Conservation (phyloP, 2,797 vertebrate genomes). For the Gymnopithys bicolor region DNA sequence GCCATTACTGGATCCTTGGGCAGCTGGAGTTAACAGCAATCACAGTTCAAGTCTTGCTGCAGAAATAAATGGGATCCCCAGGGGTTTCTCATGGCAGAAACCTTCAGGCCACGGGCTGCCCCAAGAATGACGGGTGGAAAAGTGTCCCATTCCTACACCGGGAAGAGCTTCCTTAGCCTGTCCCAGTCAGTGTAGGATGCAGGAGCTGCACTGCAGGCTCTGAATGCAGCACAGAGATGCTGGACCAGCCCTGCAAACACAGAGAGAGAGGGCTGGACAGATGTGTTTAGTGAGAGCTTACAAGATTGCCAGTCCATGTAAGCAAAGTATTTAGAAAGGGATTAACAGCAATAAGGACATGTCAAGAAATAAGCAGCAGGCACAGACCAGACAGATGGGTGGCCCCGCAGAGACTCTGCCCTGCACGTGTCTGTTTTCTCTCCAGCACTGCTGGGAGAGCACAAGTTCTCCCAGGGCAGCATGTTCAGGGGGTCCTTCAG, state of each 20-base stretch:
- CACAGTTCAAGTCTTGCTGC: background rate
- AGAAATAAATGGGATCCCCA: constrained; percentile 26
- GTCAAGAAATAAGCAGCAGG: background rate
- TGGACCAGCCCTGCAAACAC: background rate
- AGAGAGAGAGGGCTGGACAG: background rate
- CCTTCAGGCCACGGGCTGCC: background rate
- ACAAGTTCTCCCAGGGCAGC: background rate
- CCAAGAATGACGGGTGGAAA: background rate
- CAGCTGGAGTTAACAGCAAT: background rate
- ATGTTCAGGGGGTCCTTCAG: background rate
- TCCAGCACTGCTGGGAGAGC: background rate
- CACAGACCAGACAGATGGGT: background rate
- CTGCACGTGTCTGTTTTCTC: background rate
- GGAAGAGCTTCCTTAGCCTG: background rate
- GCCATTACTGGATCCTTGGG: background rate
- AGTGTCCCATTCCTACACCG: background rate
- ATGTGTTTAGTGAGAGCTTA: background rate
- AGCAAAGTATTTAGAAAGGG: background rate
- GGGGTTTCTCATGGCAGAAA: background rate
- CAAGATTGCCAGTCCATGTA: background rate
- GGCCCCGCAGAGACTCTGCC: background rate
- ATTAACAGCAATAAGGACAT: background rate
- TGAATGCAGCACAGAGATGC: background rate
- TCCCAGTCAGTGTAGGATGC: background rate
- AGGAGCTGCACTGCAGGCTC: background rate